Conservation (phyloP, 2,888 invertebrate species). For the Drosophila demipolita region DNA sequence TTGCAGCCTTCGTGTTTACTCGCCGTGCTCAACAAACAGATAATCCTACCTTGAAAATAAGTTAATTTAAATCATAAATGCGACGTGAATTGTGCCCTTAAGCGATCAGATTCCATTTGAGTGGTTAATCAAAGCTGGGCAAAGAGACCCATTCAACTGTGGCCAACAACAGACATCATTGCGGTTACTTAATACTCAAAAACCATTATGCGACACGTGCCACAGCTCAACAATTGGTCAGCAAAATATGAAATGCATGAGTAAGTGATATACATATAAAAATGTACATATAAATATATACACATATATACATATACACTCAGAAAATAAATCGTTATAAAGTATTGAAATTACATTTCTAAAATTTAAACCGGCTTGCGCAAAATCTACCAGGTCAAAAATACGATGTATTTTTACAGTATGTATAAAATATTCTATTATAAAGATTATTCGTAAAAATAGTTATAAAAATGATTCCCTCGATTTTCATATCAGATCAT, state of each 20-base stretch:
- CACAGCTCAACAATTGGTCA: slow-evolving; percentile 22
- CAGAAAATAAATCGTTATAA: background rate
- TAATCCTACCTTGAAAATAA: slow-evolving; percentile 1
- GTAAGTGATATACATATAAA: background rate
- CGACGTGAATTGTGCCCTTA: slow-evolving; percentile 10
- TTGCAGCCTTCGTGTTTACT: background rate
- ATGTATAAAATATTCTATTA: background rate
- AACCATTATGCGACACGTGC: slow-evolving; percentile 48
- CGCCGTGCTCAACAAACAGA: background rate
- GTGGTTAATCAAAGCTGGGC: slow-evolving; percentile 18
- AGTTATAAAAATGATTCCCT: background rate
- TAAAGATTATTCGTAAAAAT: background rate
- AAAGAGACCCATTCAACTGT: slow-evolving; percentile 22
- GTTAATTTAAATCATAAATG: slow-evolving; percentile 6
- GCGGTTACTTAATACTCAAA: slow-evolving; percentile 38
- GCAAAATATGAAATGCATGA: slow-evolving; percentile 7
- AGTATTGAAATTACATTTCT: background rate
- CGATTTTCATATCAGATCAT: no score
- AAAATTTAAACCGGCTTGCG: background rate
- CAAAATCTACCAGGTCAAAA: background rate
- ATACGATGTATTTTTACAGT: background rate
- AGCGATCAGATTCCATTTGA: slow-evolving; percentile 27
- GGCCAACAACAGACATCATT: slow-evolving; percentile 26
- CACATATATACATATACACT: background rate
- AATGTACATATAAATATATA: background rate